A percentile compares a stretch with the other conserved stretches of the same genome.
These are phyloP conservation scores for Ceratina calcarata DNA, from an alignment of 1,140 invertebrate species.

Conservation along the genomic window DNA sequence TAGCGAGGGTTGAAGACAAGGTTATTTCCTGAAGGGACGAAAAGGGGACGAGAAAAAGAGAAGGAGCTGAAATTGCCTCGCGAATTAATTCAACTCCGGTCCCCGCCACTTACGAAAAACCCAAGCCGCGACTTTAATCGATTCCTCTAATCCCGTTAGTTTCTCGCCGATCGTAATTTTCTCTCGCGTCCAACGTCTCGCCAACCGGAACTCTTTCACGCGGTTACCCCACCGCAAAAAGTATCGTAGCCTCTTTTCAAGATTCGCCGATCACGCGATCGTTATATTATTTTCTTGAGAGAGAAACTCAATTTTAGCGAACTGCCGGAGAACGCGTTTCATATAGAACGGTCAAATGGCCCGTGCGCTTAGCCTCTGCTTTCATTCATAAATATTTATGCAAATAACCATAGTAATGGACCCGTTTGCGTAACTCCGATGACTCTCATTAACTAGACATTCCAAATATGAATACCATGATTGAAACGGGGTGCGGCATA, in stretches of 20 bases:
- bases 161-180: constrained; percentile 17
- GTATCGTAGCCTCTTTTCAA: not conserved
- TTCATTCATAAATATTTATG: constrained; percentile 26
- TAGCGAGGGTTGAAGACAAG: too few relatives aligned
- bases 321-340: not conserved
- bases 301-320: not conserved
- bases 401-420: not conserved
- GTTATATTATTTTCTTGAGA: not conserved
- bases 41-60: not conserved
- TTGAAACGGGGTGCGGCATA: too few relatives aligned
- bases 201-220: not conserved
- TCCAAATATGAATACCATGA: too few relatives aligned
- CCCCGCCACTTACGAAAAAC: not conserved
- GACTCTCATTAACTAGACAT: not conserved
- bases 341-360: too few relatives aligned
- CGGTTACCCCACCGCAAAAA: not conserved
- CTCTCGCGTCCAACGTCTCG: not conserved
- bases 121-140: not conserved
- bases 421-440: not conserved
- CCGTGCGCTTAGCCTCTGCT: too few relatives aligned
- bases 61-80: not conserved
- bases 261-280: not conserved
- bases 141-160: constrained; percentile 9
- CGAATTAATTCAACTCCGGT: constrained; percentile 9
- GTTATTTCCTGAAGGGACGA: not conserved